Evolutionary conservation across 1,140 invertebrate species (phyloP).

Genomic region (Pseudoatta argentina): DNA sequence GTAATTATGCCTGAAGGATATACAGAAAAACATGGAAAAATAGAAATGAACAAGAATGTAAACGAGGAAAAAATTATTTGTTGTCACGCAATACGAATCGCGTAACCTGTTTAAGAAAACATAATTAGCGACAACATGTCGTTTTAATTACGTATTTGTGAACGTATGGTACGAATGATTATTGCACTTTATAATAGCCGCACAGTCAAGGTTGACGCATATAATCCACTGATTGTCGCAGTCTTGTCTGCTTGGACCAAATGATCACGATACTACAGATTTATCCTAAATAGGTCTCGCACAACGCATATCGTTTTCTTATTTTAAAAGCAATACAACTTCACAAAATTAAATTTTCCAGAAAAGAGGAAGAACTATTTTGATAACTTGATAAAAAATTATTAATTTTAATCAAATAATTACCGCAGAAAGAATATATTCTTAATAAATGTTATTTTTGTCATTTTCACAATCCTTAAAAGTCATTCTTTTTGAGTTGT

Average conservation of each 20-base stretch:
- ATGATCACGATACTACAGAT: not conserved
- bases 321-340: no score
- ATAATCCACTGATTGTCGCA: slow-evolving; percentile 32
- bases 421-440: no score
- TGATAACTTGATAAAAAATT: no score
- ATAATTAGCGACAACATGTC: slow-evolving; percentile 28
- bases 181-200: slow-evolving; percentile 25
- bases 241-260: not conserved
- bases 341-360: no score
- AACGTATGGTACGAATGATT: slow-evolving; percentile 25
- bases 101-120: slow-evolving; percentile 37
- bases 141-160: slow-evolving; percentile 43
- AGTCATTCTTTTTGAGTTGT: no score
- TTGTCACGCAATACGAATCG: not conserved
- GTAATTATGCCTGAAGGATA: slow-evolving; percentile 5
- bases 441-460: no score
- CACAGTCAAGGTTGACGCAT: slow-evolving; percentile 47
- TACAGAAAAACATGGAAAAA: not conserved
- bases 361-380: no score
- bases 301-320: not conserved
- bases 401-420: no score
- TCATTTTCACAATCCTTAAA: no score
- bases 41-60: not conserved
- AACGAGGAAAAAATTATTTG: not conserved
- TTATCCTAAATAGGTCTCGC: not conserved